Conservation (phyloP, 2,797 vertebrate species). For the Hyperoplus lanceolatus region DNA sequence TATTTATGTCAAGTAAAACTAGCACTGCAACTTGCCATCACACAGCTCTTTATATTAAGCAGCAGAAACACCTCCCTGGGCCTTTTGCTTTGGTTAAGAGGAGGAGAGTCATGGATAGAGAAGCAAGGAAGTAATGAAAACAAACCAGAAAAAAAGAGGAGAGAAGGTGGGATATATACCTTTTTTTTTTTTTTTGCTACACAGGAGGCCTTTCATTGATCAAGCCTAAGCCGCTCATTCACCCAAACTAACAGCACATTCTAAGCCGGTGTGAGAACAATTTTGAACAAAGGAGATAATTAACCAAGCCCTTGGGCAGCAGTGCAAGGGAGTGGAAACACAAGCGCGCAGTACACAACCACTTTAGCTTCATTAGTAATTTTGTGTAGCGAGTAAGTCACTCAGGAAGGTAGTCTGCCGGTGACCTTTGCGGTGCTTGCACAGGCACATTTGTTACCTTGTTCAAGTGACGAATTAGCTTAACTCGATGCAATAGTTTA, state of each 20-base stretch:
- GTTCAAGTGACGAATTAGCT: background rate
- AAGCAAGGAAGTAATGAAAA: background rate
- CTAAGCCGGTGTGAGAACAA: constrained; percentile 50
- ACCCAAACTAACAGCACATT: constrained; percentile 43
- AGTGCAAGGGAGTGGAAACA: constrained; percentile 64
- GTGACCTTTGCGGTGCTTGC: constrained; percentile 42
- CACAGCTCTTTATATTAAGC: background rate
- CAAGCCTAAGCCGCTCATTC: constrained; percentile 44
- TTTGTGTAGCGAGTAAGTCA: constrained; percentile 44
- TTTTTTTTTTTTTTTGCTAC: constrained; percentile 5
- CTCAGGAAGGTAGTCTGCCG: constrained; percentile 16
- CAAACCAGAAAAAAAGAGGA: background rate
- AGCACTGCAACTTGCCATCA: background rate
- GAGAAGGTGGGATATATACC: background rate
- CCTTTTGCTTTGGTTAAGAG: background rate
- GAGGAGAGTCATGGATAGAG: background rate
- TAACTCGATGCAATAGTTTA: constrained; percentile 16
- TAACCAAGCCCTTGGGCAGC: constrained; percentile 56
- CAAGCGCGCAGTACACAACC: constrained; percentile 40
- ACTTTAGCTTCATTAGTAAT: constrained; percentile 66
- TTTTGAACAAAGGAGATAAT: constrained; percentile 69
- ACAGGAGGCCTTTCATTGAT: constrained; percentile 62
- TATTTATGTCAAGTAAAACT: background rate
- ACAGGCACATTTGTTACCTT: background rate
- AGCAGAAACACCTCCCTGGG: background rate